Conservation (phyloP, 2,797 vertebrate species). For the Myripristis murdjan region DNA sequence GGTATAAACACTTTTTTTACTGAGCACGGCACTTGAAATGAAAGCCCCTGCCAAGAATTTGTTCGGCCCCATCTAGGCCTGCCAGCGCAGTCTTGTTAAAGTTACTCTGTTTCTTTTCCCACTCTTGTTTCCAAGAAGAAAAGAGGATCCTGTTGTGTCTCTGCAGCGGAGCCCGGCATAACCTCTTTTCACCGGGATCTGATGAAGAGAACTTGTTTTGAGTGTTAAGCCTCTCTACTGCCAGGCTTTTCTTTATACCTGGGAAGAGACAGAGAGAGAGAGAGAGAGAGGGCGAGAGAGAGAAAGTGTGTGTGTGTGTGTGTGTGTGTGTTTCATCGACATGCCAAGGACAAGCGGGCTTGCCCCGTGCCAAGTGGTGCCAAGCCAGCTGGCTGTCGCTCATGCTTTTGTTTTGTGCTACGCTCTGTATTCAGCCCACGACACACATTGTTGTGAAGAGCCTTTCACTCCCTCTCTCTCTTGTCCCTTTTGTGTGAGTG, state of each 20-base stretch:
- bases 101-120: slow-evolving; percentile 35
- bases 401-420: slow-evolving; percentile 78
- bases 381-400: slow-evolving; percentile 84
- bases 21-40: neutral
- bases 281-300: slow-evolving; percentile 20
- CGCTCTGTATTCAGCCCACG: slow-evolving; percentile 76
- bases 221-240: slow-evolving; percentile 24
- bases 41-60: slow-evolving; percentile 22
- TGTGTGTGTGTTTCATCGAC: slow-evolving; percentile 67
- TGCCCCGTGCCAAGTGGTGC: slow-evolving; percentile 79
- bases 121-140: slow-evolving; percentile 29
- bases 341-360: slow-evolving; percentile 77
- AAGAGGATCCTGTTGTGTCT: slow-evolving; percentile 46
- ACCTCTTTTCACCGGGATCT: slow-evolving; percentile 38
- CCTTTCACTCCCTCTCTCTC: slow-evolving; percentile 62
- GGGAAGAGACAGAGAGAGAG: slow-evolving; percentile 35
- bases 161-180: slow-evolving; percentile 16
- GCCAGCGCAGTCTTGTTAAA: slow-evolving; percentile 41
- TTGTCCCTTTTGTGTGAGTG: slow-evolving; percentile 44
- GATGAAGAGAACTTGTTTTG: slow-evolving; percentile 46
- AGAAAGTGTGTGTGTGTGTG: too few species aligned
- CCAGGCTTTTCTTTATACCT: slow-evolving; percentile 57
- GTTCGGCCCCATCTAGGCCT: neutral
- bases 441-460: slow-evolving; percentile 74
- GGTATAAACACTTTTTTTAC: neutral